These are phyloP conservation scores for Condylura cristata DNA, from an alignment of 2,113 vertebrate genomes.

Conservation along the genomic window DNA sequence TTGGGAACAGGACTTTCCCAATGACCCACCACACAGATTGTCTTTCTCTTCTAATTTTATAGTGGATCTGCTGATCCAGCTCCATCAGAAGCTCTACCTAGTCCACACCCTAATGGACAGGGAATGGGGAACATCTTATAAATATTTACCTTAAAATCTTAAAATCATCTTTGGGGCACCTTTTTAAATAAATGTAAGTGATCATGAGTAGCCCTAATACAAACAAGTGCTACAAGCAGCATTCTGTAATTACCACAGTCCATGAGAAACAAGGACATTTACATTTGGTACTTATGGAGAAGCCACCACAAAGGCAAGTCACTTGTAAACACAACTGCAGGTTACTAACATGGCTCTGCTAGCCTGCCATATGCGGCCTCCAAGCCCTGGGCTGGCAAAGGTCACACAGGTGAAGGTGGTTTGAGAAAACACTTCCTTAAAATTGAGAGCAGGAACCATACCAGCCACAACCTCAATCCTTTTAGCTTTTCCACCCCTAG, in stretches of 20 bases:
- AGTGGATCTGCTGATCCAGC: background rate
- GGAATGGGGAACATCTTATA: background rate
- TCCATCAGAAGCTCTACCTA: background rate
- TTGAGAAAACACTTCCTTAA: background rate
- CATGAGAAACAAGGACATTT: background rate
- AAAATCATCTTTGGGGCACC: background rate
- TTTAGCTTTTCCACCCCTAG: background rate
- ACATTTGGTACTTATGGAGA: background rate
- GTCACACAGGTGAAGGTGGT: background rate
- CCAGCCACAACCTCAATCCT: background rate
- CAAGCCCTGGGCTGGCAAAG: background rate
- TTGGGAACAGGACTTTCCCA: background rate
- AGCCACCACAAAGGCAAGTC: background rate
- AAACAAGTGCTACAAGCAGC: constrained; percentile 24
- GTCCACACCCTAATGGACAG: background rate
- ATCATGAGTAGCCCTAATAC: background rate
- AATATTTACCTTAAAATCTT: background rate
- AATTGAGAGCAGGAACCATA: background rate
- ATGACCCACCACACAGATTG: background rate
- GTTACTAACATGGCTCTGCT: background rate
- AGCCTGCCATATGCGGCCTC: background rate
- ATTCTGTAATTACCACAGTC: background rate
- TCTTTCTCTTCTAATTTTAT: background rate
- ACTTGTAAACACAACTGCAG: background rate
- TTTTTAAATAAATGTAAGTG: constrained; percentile 1